Percentiles rank a stretch among this genome's conserved stretches.
Conservation (phyloP, 2,888 invertebrate species). For the Neoaliturus tenellus region DNA sequence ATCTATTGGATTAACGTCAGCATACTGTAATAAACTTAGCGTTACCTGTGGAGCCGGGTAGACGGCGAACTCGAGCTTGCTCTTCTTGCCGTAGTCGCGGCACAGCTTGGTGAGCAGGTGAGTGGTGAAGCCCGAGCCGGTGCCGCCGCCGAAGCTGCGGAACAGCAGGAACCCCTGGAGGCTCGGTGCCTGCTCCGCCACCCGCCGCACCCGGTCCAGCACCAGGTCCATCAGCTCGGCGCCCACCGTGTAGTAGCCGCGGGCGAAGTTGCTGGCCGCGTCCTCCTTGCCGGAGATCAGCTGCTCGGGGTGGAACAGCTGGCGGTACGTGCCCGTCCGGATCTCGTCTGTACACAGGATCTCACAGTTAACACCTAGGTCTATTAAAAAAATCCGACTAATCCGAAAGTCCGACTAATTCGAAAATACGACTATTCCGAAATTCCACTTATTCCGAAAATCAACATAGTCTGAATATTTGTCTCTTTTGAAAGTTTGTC, state of each 20-base stretch:
- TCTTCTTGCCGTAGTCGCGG: slow-evolving; percentile 74
- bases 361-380: no score
- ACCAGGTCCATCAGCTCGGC: slow-evolving; percentile 74
- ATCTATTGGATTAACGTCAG: no score
- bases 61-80: slow-evolving; percentile 72
- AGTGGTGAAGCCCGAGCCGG: slow-evolving; percentile 65
- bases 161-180: slow-evolving; percentile 64
- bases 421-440: no score
- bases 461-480: no score
- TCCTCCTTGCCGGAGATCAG: slow-evolving; percentile 73
- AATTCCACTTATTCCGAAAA: no score
- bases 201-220: slow-evolving; percentile 77
- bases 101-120: slow-evolving; percentile 62
- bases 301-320: slow-evolving; percentile 64
- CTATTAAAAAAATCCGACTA: no score
- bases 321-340: slow-evolving; percentile 63
- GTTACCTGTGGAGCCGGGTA: slow-evolving; percentile 72
- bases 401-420: no score
- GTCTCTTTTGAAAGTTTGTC: no score
- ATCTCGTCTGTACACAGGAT: slow-evolving; percentile 64
- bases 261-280: slow-evolving; percentile 90
- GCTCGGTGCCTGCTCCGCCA: slow-evolving; percentile 61
- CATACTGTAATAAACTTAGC: no score
- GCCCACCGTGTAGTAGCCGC: slow-evolving; percentile 88
- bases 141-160: slow-evolving; percentile 66